Evolutionary conservation across 2,888 invertebrate species (phyloP).

Genomic region (Torymus tubicola): DNA sequence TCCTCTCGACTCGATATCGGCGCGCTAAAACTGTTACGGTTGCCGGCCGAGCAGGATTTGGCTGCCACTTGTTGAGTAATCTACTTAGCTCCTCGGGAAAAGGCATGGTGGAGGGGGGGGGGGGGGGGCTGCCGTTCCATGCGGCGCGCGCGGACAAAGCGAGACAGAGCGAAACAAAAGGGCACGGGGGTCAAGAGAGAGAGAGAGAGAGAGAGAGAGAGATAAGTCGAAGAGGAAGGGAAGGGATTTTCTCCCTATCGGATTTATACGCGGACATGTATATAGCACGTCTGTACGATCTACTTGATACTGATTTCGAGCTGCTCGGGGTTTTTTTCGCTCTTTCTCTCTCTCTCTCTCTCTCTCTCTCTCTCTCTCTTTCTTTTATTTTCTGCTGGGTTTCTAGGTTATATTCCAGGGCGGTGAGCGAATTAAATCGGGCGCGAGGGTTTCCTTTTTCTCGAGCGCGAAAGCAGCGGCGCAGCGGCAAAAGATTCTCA

Average conservation of each 20-base stretch:
- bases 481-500: slow-evolving; percentile 6
- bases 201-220: slow-evolving; percentile 23
- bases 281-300: neutral
- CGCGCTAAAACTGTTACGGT: slow-evolving; percentile 66
- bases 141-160: no score
- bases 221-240: neutral
- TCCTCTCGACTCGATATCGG: slow-evolving; percentile 58
- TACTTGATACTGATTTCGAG: no score
- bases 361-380: no score
- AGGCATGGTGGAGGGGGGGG: slow-evolving; percentile 59
- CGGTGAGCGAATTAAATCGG: slow-evolving; percentile 31
- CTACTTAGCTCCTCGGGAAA: slow-evolving; percentile 72
- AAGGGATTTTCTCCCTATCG: neutral
- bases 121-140: no score
- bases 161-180: slow-evolving; percentile 18
- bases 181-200: slow-evolving; percentile 5
- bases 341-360: neutral
- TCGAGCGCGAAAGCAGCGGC: no score
- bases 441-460: slow-evolving; percentile 1
- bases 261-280: slow-evolving; percentile 12
- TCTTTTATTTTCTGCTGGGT: neutral
- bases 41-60: slow-evolving; percentile 70
- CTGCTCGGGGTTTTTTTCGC: neutral
- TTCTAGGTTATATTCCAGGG: neutral
- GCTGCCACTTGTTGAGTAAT: slow-evolving; percentile 76